Percentiles rank a stretch among this genome's conserved stretches.
phyloP scores from a whole-genome alignment of 2,888 invertebrate genomes.

The Sesamia inferens region DNA sequence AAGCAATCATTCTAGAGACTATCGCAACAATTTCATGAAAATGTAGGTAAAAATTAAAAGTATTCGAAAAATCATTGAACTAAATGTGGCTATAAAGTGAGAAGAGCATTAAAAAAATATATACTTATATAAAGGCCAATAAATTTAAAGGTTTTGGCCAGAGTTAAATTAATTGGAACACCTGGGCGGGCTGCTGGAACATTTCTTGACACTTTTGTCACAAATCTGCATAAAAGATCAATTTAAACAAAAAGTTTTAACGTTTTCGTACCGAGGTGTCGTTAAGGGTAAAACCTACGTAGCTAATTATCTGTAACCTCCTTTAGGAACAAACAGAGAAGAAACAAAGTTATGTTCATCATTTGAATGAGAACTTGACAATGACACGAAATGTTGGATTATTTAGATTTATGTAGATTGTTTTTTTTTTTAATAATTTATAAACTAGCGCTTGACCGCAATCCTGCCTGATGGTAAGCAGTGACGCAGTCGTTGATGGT shows the following conservation, averaged over 20 bases:
- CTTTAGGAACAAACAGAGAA: neutral
- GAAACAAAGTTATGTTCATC: neutral
- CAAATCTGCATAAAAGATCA: constrained; percentile 3
- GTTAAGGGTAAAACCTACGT: neutral
- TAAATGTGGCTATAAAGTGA: neutral
- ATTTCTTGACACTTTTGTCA: neutral
- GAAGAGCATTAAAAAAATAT: neutral
- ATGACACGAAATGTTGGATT: too few species aligned
- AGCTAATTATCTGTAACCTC: neutral
- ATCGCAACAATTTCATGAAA: neutral
- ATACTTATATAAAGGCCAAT: neutral
- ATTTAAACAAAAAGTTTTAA: neutral
- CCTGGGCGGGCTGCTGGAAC: neutral
- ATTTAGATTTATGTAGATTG: too few species aligned
- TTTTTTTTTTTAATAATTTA: too few species aligned
- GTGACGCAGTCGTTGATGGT: too few species aligned
- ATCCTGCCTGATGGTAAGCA: too few species aligned
- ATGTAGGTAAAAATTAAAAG: neutral
- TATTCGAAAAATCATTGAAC: neutral
- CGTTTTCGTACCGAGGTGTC: neutral
- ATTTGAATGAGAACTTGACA: neutral
- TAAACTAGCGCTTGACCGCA: too few species aligned
- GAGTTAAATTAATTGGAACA: neutral
- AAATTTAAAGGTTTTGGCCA: neutral
- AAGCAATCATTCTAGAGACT: neutral